phyloP scores from a whole-genome alignment of 2,113 vertebrate genomes.

The Nettapus auritus region DNA sequence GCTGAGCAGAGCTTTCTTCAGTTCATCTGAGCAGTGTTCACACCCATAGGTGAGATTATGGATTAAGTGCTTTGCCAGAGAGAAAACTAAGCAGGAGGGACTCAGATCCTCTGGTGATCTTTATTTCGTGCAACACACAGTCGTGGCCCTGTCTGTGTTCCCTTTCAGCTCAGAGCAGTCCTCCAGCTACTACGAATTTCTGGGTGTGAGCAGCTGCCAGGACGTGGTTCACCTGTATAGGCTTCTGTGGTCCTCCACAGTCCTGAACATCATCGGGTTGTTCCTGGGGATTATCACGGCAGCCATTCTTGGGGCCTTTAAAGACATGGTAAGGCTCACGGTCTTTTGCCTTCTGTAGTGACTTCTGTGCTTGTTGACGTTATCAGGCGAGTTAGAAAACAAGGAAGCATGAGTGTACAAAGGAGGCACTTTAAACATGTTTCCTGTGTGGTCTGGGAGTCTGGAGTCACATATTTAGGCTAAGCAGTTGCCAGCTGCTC shows the following conservation, averaged over 20 bases:
- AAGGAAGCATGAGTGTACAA: background rate
- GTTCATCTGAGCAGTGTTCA: background rate
- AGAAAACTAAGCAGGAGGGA: background rate
- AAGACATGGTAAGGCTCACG: slow-evolving; percentile 86
- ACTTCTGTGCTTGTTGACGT: background rate
- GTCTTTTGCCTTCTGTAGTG: background rate
- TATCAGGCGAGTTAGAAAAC: background rate
- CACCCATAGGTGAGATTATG: background rate
- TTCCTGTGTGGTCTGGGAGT: background rate
- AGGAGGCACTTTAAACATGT: background rate
- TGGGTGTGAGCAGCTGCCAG: slow-evolving; percentile 86
- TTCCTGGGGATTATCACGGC: slow-evolving; percentile 90
- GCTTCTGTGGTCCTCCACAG: slow-evolving; percentile 89
- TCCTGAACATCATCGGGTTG: slow-evolving; percentile 86
- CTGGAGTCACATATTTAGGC: background rate
- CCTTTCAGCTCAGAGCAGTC: slow-evolving; percentile 78
- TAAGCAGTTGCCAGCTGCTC: slow-evolving; percentile 17
- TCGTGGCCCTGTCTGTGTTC: background rate
- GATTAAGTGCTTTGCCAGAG: background rate
- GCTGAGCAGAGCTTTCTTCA: background rate
- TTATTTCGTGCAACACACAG: background rate
- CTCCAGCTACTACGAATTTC: slow-evolving; percentile 85
- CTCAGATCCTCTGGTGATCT: background rate
- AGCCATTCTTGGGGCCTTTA: slow-evolving; percentile 93
- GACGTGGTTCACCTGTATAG: slow-evolving; percentile 90